Base-by-base conservation (phyloP, 1,140 invertebrate species). In the Drosophila subobscura region DNA sequence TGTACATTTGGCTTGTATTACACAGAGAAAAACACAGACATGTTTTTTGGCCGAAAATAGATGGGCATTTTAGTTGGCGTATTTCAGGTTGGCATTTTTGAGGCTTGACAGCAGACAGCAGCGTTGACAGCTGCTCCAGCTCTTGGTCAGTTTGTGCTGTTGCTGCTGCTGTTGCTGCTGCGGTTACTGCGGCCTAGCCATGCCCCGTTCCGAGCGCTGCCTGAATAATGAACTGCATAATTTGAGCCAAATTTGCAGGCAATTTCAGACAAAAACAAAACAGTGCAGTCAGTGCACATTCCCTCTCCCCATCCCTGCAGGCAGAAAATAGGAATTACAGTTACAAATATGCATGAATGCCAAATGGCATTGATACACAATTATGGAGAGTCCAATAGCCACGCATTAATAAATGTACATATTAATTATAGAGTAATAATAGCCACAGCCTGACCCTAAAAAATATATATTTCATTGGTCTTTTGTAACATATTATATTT, bases 61-160 rank as follows among this genome's bases (percentile, higher is more conserved):
- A 58, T 54, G 55, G 54, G 55, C 72, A 56, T 72, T 64, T 51
- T 52, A 71, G 51, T 49, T 72, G 47, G 37, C 55, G 76, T 65
- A 61, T 77, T 80, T 79, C 51, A 42, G 59, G 75, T 53, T 73
- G 57, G 49, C 71, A 79, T 72, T 84, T 83, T 59, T 70, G 46
- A 40, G 67, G 40, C 65, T 25, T 47, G 67, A 52, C 66, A 57
- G 53, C 53, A 25, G 45, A 47, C 45, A 22, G 20, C 57, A 42
- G 54, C 45, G 53, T 58, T 71, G 66, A 71, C 67, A 71, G 44
- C 65, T 54, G 42, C 56, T 52, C 50, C 70, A 33, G 58, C 45
- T 37, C 33, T 37, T 37, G 33, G 33, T 37, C 33, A 37, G 33
- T 4, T 12, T 10, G 3, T 12, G 10, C 33, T 37, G 10, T 8